phyloP scores from a whole-genome alignment of 2,797 vertebrate genomes.

The Sylvia borin region DNA sequence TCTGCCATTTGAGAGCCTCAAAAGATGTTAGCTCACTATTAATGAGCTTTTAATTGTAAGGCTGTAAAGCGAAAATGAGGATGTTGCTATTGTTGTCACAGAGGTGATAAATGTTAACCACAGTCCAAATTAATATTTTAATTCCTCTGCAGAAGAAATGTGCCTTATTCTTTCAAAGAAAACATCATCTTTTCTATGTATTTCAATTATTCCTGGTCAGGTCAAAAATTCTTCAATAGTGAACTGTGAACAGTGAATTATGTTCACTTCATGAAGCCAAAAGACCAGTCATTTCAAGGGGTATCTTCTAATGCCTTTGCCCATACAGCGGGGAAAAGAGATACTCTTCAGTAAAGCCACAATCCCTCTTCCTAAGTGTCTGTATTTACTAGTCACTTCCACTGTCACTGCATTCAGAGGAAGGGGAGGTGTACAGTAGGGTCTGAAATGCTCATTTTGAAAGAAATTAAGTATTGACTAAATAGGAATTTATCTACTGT shows the following conservation, averaged over 20 bases:
- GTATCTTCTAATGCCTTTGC: not conserved
- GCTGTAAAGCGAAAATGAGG: not conserved
- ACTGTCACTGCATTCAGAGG: not conserved
- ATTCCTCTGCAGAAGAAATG: not conserved
- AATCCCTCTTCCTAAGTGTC: not conserved
- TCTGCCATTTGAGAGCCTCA: not conserved
- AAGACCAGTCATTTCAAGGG: not conserved
- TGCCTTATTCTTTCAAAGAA: not conserved
- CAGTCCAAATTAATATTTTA: conserved; percentile 7
- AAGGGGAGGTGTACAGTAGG: not conserved
- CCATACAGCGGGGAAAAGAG: not conserved
- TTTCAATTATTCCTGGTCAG: conserved; percentile 7
- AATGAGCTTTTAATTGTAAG: not conserved
- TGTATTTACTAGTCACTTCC: not conserved
- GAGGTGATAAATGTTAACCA: conserved; percentile 19
- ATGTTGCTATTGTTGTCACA: not conserved
- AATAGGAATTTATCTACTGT: not conserved
- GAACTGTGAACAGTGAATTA: not conserved
- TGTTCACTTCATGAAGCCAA: not conserved
- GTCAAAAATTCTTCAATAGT: not conserved
- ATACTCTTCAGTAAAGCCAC: not conserved
- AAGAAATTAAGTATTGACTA: not conserved
- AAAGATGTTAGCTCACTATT: not conserved
- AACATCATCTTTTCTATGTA: not conserved
- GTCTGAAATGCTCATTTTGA: not conserved